Percentiles rank a stretch among this genome's conserved stretches.
phyloP scores from a whole-genome alignment of 92 coral and sea anemone genomes.

The Porites evermanni region DNA sequence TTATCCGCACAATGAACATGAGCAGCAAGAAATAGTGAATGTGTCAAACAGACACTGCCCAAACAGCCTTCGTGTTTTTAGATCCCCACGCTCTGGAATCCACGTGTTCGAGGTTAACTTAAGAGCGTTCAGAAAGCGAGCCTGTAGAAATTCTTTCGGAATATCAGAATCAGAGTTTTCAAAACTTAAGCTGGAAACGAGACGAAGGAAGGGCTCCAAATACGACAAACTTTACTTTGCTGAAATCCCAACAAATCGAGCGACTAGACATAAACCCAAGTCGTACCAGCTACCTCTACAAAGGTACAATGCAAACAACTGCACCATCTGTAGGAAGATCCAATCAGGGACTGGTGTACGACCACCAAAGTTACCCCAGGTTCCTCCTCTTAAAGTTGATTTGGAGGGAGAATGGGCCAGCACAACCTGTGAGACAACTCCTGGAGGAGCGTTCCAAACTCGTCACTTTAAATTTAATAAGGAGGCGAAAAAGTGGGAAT shows the following conservation, averaged over 20 bases:
- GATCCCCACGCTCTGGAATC: slow-evolving; percentile 24
- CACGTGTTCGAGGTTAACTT: slow-evolving; percentile 44
- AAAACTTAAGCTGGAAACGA: slow-evolving; percentile 64
- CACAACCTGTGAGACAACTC: slow-evolving; percentile 78
- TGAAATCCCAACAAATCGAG: slow-evolving; percentile 68
- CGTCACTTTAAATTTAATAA: slow-evolving; percentile 77
- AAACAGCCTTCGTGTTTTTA: slow-evolving; percentile 54
- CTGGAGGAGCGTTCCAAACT: slow-evolving; percentile 65
- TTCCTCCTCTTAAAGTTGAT: slow-evolving; percentile 47
- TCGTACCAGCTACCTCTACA: slow-evolving; percentile 77
- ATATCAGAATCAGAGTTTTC: slow-evolving; percentile 81
- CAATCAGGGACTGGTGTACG: slow-evolving; percentile 50
- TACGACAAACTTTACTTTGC: slow-evolving; percentile 73
- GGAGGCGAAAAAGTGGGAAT: slow-evolving; percentile 62
- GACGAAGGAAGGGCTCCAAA: slow-evolving; percentile 39
- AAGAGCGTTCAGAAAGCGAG: slow-evolving; percentile 71
- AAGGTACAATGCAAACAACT: slow-evolving; percentile 67
- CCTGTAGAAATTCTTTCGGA: slow-evolving; percentile 80
- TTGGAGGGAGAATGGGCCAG: slow-evolving; percentile 78
- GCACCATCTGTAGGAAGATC: slow-evolving; percentile 67
- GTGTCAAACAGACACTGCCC: slow-evolving; percentile 73
- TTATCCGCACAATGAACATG: slow-evolving; percentile 61
- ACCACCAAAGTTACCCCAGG: slow-evolving; percentile 49
- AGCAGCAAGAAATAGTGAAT: slow-evolving; percentile 35
- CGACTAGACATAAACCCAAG: slow-evolving; percentile 61